A percentile compares a stretch with the other conserved stretches of the same genome.
These are phyloP conservation scores for Nasonia giraulti DNA, from an alignment of 1,140 invertebrate genomes.

Conservation along the genomic window DNA sequence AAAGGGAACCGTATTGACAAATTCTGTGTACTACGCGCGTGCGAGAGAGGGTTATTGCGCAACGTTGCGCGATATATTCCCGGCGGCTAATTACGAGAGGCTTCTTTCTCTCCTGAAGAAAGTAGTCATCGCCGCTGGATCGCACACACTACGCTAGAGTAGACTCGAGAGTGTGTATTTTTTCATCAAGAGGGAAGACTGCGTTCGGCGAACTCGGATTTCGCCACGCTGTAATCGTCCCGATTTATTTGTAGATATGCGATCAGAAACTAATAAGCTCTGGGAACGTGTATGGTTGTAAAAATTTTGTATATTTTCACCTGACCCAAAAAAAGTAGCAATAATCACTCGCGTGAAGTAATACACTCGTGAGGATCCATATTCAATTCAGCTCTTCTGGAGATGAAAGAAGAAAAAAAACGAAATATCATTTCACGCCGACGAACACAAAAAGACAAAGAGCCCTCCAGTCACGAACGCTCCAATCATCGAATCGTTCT, in stretches of 20 bases:
- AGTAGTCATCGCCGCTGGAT: background rate
- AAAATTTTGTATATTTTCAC: no score
- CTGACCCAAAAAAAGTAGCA: no score
- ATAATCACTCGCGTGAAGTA: no score
- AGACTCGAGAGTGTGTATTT: background rate
- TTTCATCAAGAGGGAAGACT: background rate
- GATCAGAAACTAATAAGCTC: no score
- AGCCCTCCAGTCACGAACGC: background rate
- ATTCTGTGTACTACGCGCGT: background rate
- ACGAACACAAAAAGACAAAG: background rate
- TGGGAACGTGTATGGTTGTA: no score
- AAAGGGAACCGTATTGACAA: background rate
- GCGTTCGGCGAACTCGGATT: background rate
- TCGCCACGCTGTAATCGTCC: background rate
- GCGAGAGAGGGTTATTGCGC: background rate
- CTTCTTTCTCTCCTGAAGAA: conserved; percentile 9
- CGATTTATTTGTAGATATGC: background rate
- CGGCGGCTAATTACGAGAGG: background rate
- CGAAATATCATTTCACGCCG: background rate
- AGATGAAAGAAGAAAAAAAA: no score
- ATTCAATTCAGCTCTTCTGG: no score
- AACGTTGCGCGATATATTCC: conserved; percentile 1
- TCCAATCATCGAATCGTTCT: no score
- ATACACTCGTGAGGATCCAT: no score
- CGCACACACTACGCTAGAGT: no score